Percentiles rank a stretch among this genome's conserved stretches.
Conservation (phyloP, 2,113 vertebrate species). For the Beaufortia kweichowensis region DNA sequence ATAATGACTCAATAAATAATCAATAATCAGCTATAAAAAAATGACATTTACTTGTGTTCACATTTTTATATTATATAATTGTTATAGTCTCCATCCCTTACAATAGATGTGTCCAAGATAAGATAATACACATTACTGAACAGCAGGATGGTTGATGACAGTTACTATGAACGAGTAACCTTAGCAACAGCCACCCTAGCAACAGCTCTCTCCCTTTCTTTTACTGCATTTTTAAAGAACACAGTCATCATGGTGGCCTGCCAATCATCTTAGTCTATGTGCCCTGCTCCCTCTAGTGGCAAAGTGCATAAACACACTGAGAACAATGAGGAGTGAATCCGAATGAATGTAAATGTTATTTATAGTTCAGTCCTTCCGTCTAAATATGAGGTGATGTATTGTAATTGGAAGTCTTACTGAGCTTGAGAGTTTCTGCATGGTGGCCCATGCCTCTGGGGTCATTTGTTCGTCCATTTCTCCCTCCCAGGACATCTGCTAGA, state of each 20-base stretch:
- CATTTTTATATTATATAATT: constrained; percentile 23
- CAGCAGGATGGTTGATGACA: constrained; percentile 65
- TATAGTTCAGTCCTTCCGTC: neutral
- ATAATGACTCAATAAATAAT: neutral
- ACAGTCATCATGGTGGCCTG: constrained; percentile 65
- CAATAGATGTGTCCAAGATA: constrained; percentile 25
- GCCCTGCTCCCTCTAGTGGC: constrained; percentile 58
- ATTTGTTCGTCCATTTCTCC: constrained; percentile 67
- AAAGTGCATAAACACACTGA: constrained; percentile 32
- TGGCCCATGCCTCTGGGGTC: constrained; percentile 69
- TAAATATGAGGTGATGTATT: neutral
- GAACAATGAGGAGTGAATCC: constrained; percentile 16
- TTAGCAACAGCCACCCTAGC: constrained; percentile 74
- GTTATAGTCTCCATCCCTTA: neutral
- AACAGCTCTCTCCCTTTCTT: constrained; percentile 69
- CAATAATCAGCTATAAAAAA: neutral
- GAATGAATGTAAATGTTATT: neutral
- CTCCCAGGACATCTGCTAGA: constrained; percentile 69
- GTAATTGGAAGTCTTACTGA: constrained; percentile 62
- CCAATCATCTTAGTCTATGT: constrained; percentile 66
- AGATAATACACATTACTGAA: constrained; percentile 54
- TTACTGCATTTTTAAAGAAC: constrained; percentile 70
- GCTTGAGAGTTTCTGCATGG: constrained; percentile 70
- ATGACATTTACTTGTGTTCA: neutral
- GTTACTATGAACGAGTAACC: constrained; percentile 67